Percentiles rank a stretch among this genome's conserved stretches.
These are phyloP conservation scores for Alauda arvensis DNA, from an alignment of 2,797 vertebrate genomes.

Conservation along the genomic window DNA sequence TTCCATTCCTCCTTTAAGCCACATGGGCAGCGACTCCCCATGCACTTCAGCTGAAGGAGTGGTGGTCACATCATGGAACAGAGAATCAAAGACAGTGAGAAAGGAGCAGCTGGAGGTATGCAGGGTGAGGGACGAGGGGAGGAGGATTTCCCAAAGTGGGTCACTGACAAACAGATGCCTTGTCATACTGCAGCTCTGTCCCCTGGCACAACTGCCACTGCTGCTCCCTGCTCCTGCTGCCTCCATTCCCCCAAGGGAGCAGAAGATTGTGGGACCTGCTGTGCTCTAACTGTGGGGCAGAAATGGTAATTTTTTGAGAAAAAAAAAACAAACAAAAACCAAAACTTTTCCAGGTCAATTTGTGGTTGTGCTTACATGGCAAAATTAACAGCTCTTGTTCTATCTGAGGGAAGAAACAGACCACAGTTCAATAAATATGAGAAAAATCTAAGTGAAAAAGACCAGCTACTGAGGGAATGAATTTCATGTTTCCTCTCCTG, in stretches of 20 bases:
- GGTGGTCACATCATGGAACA: background rate
- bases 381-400: background rate
- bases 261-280: background rate
- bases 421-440: background rate
- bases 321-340: background rate
- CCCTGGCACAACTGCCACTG: background rate
- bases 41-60: background rate
- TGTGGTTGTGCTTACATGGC: background rate
- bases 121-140: background rate
- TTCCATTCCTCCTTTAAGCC: background rate
- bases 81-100: background rate
- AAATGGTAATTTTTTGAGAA: background rate
- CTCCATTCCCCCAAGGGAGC: rapidly evolving
- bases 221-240: background rate
- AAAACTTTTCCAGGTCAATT: background rate
- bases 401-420: background rate
- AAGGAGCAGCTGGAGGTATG: background rate
- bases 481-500: background rate
- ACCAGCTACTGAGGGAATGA: background rate
- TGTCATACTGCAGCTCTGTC: background rate
- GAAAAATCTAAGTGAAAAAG: background rate
- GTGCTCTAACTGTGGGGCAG: background rate
- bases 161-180: background rate
- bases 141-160: background rate
- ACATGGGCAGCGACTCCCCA: rapidly evolving